Evolutionary conservation across 2,888 invertebrate genomes (phyloP).

Genomic region (Mesorhabditis sp.): DNA sequence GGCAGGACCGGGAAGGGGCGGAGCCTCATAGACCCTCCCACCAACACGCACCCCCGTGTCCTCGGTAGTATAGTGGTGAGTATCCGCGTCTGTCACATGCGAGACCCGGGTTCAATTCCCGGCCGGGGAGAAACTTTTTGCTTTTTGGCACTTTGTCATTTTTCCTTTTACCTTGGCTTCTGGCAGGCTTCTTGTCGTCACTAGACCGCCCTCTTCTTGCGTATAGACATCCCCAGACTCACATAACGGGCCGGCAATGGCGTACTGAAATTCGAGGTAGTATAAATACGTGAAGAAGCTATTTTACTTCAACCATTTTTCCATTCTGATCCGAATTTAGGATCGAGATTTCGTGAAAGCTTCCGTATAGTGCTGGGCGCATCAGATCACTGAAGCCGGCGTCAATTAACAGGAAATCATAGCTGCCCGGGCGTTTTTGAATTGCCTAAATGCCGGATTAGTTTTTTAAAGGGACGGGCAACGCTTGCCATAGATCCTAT

Average conservation of each 20-base stretch:
- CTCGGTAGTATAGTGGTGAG: conserved; percentile 65
- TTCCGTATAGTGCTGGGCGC: conserved; percentile 16
- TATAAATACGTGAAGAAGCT: too few species aligned
- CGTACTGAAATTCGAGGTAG: neutral
- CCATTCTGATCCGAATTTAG: neutral
- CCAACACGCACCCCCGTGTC: neutral
- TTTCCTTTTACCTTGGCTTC: neutral
- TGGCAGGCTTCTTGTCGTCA: neutral
- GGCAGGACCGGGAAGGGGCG: too few species aligned
- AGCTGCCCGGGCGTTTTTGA: neutral
- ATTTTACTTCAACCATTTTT: too few species aligned
- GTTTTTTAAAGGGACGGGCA: too few species aligned
- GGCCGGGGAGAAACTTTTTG: conserved; percentile 59
- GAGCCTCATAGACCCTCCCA: too few species aligned
- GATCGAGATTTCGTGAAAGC: conserved; percentile 8
- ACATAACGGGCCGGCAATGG: conserved; percentile 17
- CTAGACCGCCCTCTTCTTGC: neutral
- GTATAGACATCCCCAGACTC: conserved; percentile 19
- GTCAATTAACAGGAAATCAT: conserved; percentile 13
- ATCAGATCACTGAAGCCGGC: conserved; percentile 20
- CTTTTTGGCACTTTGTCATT: too few species aligned
- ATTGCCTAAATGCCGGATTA: neutral
- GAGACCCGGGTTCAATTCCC: conserved; percentile 65
- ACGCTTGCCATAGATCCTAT: too few species aligned
- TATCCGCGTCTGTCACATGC: conserved; percentile 65